These are phyloP conservation scores for Ptilonorhynchus violaceus DNA, from an alignment of 2,113 vertebrate genomes.

Conservation along the genomic window DNA sequence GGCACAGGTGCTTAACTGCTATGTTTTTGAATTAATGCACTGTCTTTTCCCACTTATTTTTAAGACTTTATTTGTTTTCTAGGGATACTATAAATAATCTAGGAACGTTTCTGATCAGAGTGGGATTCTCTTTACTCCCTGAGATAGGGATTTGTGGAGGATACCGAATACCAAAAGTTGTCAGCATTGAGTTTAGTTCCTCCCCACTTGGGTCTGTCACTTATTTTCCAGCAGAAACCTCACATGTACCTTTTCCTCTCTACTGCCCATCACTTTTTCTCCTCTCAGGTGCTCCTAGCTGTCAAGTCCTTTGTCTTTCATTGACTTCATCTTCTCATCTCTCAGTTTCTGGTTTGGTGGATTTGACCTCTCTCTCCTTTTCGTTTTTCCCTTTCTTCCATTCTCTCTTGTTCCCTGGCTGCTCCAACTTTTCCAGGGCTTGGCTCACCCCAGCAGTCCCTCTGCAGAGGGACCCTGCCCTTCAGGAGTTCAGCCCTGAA, in stretches of 20 bases:
- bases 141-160: background rate
- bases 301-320: background rate
- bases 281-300: background rate
- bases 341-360: background rate
- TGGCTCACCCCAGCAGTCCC: background rate
- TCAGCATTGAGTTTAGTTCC: background rate
- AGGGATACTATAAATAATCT: background rate
- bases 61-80: background rate
- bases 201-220: background rate
- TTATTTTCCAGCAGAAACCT: background rate
- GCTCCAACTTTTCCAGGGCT: background rate
- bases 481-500: background rate
- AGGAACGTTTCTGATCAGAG: background rate
- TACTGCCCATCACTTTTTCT: background rate
- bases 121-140: background rate
- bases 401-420: background rate
- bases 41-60: background rate
- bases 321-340: background rate
- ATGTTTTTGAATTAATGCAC: background rate
- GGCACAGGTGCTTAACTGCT: background rate
- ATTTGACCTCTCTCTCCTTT: background rate
- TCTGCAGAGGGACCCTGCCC: no score
- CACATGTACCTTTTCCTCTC: accelerated
- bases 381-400: background rate
- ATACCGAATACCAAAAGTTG: background rate